A percentile compares a stretch with the other conserved stretches of the same genome.
These are phyloP conservation scores for Zaprionus davidi DNA, from an alignment of 1,140 invertebrate species.

Conservation along the genomic window DNA sequence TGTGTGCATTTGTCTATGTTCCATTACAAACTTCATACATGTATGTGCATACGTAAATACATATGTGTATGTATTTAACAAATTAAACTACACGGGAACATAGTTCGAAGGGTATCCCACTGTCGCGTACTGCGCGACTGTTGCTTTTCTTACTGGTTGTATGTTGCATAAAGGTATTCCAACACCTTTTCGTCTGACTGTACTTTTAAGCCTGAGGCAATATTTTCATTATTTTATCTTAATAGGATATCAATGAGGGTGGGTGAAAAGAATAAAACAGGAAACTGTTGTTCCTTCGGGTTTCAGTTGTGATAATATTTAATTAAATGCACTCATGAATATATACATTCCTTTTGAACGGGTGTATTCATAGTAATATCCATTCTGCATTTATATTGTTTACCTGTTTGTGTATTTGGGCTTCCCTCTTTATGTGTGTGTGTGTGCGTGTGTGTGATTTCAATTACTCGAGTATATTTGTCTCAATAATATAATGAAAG, in stretches of 20 bases:
- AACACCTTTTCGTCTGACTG: no score
- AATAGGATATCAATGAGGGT: background rate
- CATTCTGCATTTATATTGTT: slow-evolving; percentile 16
- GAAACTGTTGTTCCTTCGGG: background rate
- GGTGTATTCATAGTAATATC: slow-evolving; percentile 8
- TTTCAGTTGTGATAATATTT: slow-evolving; percentile 1
- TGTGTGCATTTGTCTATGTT: no score
- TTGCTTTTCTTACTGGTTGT: no score
- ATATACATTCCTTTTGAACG: slow-evolving; percentile 10
- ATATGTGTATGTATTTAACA: no score
- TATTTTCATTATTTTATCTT: background rate
- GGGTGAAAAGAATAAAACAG: background rate
- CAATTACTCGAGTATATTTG: slow-evolving; percentile 63
- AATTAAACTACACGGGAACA: no score
- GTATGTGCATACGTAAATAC: no score
- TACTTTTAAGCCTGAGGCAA: background rate
- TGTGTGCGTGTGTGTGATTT: slow-evolving; percentile 33
- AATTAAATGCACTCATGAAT: slow-evolving; percentile 13
- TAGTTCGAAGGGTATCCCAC: no score
- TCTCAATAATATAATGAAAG: slow-evolving; percentile 57
- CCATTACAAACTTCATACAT: no score
- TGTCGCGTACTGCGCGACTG: no score
- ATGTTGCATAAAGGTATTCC: no score
- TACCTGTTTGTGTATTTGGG: background rate
- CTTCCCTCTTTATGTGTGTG: background rate